Evolutionary conservation across 2,888 invertebrate genomes (phyloP).

Genomic region (Stegophylla sp.): DNA sequence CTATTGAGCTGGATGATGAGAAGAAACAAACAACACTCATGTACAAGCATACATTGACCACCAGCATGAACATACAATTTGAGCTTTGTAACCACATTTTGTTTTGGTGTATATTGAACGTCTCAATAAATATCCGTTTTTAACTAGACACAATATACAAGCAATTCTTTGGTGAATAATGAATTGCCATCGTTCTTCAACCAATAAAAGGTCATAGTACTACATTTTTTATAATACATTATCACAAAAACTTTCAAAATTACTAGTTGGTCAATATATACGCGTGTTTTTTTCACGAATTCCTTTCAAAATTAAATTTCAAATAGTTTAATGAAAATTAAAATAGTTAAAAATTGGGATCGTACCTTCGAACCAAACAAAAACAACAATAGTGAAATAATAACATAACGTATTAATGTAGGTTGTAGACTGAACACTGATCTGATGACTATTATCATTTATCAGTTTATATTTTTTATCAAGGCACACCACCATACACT

Average conservation of each 20-base stretch:
- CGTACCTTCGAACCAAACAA: background rate
- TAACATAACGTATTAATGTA: conserved; percentile 24
- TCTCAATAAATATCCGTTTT: background rate
- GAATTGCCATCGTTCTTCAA: background rate
- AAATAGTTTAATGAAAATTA: background rate
- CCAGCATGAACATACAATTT: conserved; percentile 35
- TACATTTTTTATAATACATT: background rate
- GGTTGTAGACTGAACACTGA: background rate
- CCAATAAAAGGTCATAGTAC: background rate
- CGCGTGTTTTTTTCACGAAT: background rate
- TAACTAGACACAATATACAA: background rate
- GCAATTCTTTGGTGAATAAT: background rate
- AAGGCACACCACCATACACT: background rate
- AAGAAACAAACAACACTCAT: conserved; percentile 48
- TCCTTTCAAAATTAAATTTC: no score
- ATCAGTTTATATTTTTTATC: no score
- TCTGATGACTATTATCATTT: conserved; percentile 44
- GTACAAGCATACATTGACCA: conserved; percentile 41
- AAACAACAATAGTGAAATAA: background rate
- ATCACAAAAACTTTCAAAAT: no score
- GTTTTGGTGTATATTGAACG: background rate
- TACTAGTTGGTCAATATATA: no score
- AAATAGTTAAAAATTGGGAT: background rate
- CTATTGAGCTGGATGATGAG: conserved; percentile 36
- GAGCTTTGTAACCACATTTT: background rate